These are phyloP conservation scores for Spizella passerina DNA, from an alignment of 2,797 vertebrate species.

Conservation along the genomic window DNA sequence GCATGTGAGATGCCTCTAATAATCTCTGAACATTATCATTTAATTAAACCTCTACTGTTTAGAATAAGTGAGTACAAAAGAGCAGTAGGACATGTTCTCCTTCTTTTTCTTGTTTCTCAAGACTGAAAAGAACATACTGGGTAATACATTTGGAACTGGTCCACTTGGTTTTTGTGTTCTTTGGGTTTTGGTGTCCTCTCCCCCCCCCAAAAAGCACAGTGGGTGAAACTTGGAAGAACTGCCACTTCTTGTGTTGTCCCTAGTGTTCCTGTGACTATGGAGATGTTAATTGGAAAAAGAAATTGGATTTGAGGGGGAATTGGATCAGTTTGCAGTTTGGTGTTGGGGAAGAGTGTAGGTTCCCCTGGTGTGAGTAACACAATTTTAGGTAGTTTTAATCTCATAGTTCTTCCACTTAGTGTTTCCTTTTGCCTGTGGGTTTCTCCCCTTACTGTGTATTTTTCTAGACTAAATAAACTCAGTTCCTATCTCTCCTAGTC, in stretches of 20 bases:
- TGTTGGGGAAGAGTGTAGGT: neutral
- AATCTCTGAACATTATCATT: neutral
- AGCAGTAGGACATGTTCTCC: neutral
- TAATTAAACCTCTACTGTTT: neutral
- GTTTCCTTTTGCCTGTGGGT: neutral
- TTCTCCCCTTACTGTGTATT: neutral
- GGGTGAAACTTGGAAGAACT: neutral
- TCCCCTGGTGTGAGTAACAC: neutral
- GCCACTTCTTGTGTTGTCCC: neutral
- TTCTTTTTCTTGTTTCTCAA: constrained; percentile 7
- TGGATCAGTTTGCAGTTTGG: neutral
- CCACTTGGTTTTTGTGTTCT: neutral
- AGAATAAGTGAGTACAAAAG: neutral
- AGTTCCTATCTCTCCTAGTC: neutral
- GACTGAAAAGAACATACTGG: neutral
- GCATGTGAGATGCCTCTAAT: neutral
- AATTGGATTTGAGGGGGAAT: neutral
- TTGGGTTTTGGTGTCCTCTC: neutral
- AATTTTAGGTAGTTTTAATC: neutral
- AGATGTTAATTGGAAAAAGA: neutral
- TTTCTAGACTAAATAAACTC: neutral
- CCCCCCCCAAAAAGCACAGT: neutral
- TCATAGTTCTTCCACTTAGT: neutral
- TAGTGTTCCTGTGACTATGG: neutral
- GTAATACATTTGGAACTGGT: neutral